Conservation (phyloP, 2,888 invertebrate genomes). For the Exephanes ischioxanthus region DNA sequence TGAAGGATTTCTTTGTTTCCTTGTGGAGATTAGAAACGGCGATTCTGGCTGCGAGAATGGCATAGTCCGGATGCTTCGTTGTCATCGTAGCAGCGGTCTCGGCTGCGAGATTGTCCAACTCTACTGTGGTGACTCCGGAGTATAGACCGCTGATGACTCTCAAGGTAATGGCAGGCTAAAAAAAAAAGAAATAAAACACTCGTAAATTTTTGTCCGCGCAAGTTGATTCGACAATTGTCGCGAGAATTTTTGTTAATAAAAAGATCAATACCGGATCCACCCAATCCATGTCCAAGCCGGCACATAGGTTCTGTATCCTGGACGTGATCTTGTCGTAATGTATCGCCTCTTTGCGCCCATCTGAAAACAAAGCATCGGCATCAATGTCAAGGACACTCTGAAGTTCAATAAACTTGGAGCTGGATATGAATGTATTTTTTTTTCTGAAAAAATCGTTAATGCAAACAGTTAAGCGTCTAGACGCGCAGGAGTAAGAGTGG, state of each 20-base stretch:
- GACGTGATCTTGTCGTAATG: constrained; percentile 99
- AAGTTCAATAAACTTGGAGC: background rate
- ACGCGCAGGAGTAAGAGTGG: background rate
- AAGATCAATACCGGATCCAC: constrained; percentile 93
- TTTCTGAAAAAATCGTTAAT: background rate
- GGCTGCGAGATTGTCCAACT: constrained; percentile 98
- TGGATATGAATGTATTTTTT: background rate
- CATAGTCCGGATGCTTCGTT: constrained; percentile 98
- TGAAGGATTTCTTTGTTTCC: constrained; percentile 97
- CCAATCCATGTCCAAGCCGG: constrained; percentile 97
- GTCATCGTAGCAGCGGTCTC: constrained; percentile 99
- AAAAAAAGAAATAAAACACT: constrained; percentile 19
- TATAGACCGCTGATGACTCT: constrained; percentile 98
- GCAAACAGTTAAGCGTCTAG: background rate
- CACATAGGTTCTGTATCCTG: constrained; percentile 97
- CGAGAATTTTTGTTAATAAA: background rate
- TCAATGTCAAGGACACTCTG: constrained; percentile 15
- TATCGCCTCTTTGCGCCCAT: constrained; percentile 95
- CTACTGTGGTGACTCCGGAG: constrained; percentile 98
- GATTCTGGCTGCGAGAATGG: constrained; percentile 94
- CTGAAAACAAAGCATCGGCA: constrained; percentile 85
- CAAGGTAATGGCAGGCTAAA: constrained; percentile 92
- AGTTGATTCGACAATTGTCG: background rate
- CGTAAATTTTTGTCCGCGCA: background rate
- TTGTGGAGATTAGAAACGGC: constrained; percentile 99